Conservation (phyloP, 2,113 vertebrate species). For the Melanocharis versteri region DNA sequence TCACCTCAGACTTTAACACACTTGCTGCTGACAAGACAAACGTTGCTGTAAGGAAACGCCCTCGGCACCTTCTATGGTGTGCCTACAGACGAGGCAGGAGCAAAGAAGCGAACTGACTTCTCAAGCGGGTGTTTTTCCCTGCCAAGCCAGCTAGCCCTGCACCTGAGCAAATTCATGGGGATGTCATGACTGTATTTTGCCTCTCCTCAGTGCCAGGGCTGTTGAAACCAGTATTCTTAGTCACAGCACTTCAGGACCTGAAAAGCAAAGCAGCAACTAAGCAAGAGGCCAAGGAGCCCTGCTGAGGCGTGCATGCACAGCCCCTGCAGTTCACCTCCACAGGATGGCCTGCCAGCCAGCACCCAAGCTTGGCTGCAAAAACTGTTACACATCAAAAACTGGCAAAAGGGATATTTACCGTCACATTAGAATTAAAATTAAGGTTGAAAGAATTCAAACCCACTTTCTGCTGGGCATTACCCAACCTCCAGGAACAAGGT, state of each 20-base stretch:
- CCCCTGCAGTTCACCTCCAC: not conserved
- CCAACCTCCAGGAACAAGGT: not conserved
- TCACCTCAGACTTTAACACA: not conserved
- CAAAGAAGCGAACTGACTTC: not conserved
- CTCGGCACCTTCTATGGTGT: fast-evolving
- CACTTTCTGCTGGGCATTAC: not conserved
- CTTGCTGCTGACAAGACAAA: not conserved
- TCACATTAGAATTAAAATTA: not conserved
- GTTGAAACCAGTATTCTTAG: not conserved
- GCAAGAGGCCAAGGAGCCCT: not conserved
- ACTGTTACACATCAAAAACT: not conserved
- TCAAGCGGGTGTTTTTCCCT: not conserved
- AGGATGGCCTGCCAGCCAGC: not conserved
- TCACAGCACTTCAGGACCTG: not conserved
- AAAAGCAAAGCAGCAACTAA: not conserved
- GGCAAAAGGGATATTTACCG: not conserved
- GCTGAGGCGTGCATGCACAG: fast-evolving
- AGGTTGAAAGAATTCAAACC: not conserved
- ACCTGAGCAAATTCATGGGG: not conserved
- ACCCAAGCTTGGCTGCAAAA: fast-evolving
- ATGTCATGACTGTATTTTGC: not conserved
- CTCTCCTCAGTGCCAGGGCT: not conserved
- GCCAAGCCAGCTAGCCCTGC: not conserved
- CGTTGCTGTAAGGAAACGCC: fast-evolving
- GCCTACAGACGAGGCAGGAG: fast-evolving